Percentiles rank a stretch among this genome's conserved stretches.
Evolutionary conservation across 2,113 vertebrate species (phyloP).

Genomic region (Bucco capensis): DNA sequence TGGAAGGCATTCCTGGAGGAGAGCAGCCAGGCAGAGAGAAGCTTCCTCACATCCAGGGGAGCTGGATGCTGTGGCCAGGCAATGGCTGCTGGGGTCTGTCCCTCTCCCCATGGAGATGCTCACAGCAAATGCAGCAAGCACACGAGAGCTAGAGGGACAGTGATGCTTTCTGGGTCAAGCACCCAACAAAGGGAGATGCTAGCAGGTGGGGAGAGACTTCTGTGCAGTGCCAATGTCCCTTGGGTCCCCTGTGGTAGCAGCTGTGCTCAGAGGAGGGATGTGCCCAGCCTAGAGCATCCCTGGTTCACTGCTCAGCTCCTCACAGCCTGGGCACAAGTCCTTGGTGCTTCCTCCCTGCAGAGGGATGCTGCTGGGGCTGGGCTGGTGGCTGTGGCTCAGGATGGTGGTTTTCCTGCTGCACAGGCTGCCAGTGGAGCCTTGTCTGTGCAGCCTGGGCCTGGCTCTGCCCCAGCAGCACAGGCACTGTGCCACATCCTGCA

Average conservation of each 20-base stretch:
- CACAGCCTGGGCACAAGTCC: not conserved
- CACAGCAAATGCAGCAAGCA: rapidly evolving
- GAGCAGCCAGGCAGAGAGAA: not conserved
- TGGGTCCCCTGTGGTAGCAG: not conserved
- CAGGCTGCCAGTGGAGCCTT: constrained; percentile 66
- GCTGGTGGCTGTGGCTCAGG: constrained; percentile 55
- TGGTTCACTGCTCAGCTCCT: constrained; percentile 38
- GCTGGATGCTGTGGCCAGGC: rapidly evolving
- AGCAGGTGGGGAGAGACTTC: not conserved
- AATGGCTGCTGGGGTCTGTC: not conserved
- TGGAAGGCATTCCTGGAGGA: not conserved
- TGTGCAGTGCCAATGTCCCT: rapidly evolving
- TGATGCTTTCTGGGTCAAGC: not conserved
- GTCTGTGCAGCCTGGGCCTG: not conserved
- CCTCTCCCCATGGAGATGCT: rapidly evolving
- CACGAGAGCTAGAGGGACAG: rapidly evolving
- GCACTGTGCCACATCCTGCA: not conserved
- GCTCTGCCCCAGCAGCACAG: constrained; percentile 11
- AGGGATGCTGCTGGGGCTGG: not conserved
- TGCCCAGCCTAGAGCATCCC: constrained; percentile 13
- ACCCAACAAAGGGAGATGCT: rapidly evolving
- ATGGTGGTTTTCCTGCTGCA: constrained; percentile 69
- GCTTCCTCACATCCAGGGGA: rapidly evolving
- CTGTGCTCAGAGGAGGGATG: not conserved
- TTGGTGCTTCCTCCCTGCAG: not conserved